Base-by-base conservation (phyloP, 1,140 invertebrate species). In the Zaprionus lachaisei region DNA sequence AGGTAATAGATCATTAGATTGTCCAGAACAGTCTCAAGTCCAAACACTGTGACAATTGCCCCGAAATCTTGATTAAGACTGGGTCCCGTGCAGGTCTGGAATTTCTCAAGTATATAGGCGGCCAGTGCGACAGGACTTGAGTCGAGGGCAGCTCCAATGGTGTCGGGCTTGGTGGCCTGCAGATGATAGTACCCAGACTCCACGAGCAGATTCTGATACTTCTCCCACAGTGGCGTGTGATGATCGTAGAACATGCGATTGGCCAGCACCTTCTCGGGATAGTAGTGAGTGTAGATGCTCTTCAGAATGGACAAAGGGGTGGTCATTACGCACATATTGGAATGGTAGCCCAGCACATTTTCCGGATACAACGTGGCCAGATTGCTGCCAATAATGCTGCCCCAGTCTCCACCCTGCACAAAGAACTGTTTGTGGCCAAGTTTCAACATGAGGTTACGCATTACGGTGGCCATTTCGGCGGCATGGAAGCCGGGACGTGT, bases 131-230 rank as follows among this genome's bases (percentile, higher is more conserved):
- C 94, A 1, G 97, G 97, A 7, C 95, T 95, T 49, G 95, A 94
- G 9, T 93, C 92, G 51, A 96, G 83, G 2, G 94, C 95, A 9
- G 94, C 93, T 56, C 95, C 95, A 72, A 98, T 94, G 6, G 98
- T 99, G 90, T 99, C 97, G 6, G 98, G 98, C 92, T 98, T 98
- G 0, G 97, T 98, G 1, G 97, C 94, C 93, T 99, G 98, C 37
- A 98, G 87, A 89, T 98, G 96, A 58, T 96, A 89, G 80, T 98
- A 98, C 2, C 97, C 98, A 41, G 91, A 92, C 93, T 98, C 97
- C 74, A 95, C 92, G 0, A 97, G 9, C 0, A 97, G 2, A 37
- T 77, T 67, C 17, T 76, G 63, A 7, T 94, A 94, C 14, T 94
- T 87, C 6, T 95, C 83, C 11, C 80, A 91, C 2, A 96, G 38